Conservation (phyloP, 2,113 vertebrate species). For the Chrysemys picta region DNA sequence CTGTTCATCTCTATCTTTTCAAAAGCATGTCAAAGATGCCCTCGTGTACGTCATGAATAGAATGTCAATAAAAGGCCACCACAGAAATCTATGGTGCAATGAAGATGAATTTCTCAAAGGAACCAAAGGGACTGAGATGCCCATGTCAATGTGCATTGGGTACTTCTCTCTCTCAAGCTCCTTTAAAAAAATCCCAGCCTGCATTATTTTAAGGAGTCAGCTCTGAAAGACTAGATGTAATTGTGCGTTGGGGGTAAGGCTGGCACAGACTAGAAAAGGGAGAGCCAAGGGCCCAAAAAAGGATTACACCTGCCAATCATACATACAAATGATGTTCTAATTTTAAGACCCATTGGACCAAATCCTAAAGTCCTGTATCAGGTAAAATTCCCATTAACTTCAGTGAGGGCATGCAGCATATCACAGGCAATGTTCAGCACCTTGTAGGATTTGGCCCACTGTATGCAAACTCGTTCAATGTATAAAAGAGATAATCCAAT, state of each 20-base stretch:
- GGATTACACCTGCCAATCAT: slow-evolving; percentile 20
- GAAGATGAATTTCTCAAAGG: neutral
- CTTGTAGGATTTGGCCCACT: neutral
- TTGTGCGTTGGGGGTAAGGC: neutral
- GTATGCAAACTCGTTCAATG: neutral
- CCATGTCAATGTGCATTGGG: neutral
- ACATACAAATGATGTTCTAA: neutral
- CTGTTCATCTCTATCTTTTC: neutral
- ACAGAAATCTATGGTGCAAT: neutral
- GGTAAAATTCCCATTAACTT: neutral
- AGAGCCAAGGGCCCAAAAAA: neutral
- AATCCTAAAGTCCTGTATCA: neutral
- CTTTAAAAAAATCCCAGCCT: neutral
- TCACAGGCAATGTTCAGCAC: neutral
- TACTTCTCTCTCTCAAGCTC: neutral
- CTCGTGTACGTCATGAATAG: neutral
- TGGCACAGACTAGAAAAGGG: neutral
- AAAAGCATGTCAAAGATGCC: neutral
- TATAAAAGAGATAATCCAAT: neutral
- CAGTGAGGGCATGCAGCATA: no score
- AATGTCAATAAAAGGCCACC: neutral
- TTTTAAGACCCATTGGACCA: slow-evolving; percentile 6
- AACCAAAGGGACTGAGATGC: neutral
- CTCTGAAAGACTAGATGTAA: slow-evolving; percentile 13
- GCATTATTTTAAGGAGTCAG: neutral